Percentiles rank a stretch among this genome's conserved stretches.
Evolutionary conservation across 2,888 invertebrate genomes (phyloP).

Genomic region (Notocelia uddmanniana): DNA sequence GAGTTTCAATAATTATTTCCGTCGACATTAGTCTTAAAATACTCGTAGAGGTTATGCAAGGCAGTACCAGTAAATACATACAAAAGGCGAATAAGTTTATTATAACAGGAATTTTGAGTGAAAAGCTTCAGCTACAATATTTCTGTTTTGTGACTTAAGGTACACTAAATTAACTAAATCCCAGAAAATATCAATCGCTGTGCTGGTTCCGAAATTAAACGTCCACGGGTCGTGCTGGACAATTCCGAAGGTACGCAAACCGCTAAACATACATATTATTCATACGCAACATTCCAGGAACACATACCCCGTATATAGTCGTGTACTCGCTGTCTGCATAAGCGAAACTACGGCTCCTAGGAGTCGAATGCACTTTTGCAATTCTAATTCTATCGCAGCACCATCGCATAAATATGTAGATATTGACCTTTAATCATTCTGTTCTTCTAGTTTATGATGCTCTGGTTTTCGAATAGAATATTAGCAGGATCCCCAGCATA

Average conservation of each 20-base stretch:
- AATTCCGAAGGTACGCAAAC: slow-evolving; percentile 5
- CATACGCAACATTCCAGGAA: background rate
- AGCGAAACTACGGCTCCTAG: slow-evolving; percentile 19
- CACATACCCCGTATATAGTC: slow-evolving; percentile 16
- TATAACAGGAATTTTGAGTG: too few species aligned
- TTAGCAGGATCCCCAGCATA: background rate
- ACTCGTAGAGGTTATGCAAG: too few species aligned
- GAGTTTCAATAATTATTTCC: too few species aligned
- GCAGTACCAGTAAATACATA: too few species aligned
- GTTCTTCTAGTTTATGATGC: slow-evolving; percentile 22
- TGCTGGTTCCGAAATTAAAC: too few species aligned
- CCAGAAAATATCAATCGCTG: too few species aligned
- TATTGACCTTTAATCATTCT: slow-evolving; percentile 40
- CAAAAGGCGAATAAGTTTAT: too few species aligned
- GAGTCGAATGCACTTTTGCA: slow-evolving; percentile 40
- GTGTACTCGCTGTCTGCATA: slow-evolving; percentile 8
- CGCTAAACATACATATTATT: background rate
- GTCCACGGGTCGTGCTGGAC: too few species aligned
- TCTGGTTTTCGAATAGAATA: slow-evolving; percentile 17
- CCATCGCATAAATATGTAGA: slow-evolving; percentile 41
- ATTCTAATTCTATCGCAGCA: slow-evolving; percentile 40
- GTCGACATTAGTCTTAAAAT: too few species aligned
- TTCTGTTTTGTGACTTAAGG: too few species aligned
- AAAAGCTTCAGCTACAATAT: too few species aligned
- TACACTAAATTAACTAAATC: too few species aligned